Evolutionary conservation across 2,113 vertebrate species (phyloP), one percentile per base, ranked within the genome.

Genomic region (Halcyon malimbica): DNA sequence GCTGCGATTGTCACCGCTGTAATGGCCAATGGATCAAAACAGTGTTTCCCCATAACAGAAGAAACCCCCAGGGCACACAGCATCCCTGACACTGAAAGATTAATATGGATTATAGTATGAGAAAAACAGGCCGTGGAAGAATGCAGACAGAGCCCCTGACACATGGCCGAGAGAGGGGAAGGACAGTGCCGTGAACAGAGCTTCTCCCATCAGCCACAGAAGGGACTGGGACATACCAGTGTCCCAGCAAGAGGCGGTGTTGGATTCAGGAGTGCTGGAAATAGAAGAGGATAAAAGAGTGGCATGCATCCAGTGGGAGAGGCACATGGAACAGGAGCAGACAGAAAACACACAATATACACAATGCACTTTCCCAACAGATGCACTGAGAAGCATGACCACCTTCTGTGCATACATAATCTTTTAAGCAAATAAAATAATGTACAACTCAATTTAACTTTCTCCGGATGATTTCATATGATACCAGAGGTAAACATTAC

Each of bases 401-500:
- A 35, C 28, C 35, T 60, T 35, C 56, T 64, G 77, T 13, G 46
- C 56, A 59, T 26, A 50, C 7, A 50, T 33, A 76, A 44, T 12
- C 39, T 79, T 69, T 84, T n/a, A 73, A 46, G 35, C 19, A 91
- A 90, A 57, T 42, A 63, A 87, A 6, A 2, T 48, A 50, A 73
- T 11, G 15, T 19, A n/a, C 67, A 90, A 39, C 17, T 23, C 62
- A 54, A 44, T 70, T 26, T 17, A 48, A 48, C 65, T 37, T 76
- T 59, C 46, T 46, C 19, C 74, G 44, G 44, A 13, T 89, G 39
- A 33, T 16, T 91, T 82, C 84, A 76, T 3, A 0, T 3, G 39
- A 79, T 17, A 44, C 15, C 1, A 0, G n/a, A 73, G 26, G 19
- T 17, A 69, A 69, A 44, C 0, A 1, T 11, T 54, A 50, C 71